A percentile compares a stretch with the other conserved stretches of the same genome.
Evolutionary conservation across 1,140 invertebrate species (phyloP).

Genomic region (Hycleus phaleratus): DNA sequence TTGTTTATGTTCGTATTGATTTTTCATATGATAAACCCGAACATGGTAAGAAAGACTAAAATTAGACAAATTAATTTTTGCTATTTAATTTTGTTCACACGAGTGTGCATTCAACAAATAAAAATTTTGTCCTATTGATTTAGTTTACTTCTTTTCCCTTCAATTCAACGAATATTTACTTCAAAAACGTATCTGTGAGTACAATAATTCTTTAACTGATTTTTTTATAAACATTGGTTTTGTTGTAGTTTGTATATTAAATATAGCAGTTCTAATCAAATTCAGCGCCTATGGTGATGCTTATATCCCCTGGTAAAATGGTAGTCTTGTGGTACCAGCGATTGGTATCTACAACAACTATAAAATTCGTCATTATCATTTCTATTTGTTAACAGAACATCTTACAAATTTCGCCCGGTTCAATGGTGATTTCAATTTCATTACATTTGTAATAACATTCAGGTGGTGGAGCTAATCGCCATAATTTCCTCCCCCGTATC

Average conservation of each 20-base stretch:
- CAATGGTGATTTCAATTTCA: conserved; percentile 60
- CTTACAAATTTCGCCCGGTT: conserved; percentile 83
- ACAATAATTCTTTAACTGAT: too few relatives aligned
- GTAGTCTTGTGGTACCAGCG: conserved; percentile 90
- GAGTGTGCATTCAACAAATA: too few relatives aligned
- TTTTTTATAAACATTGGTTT: too few relatives aligned
- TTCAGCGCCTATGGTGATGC: conserved; percentile 92
- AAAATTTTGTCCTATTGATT: too few relatives aligned
- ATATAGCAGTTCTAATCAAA: conserved; percentile 59
- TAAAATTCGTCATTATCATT: conserved; percentile 32
- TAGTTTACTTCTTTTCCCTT: too few relatives aligned
- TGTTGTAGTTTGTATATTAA: neutral
- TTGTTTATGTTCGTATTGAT: conserved; percentile 91
- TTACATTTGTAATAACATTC: conserved; percentile 77
- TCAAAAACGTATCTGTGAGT: too few relatives aligned
- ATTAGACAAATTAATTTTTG: too few relatives aligned
- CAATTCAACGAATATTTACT: too few relatives aligned
- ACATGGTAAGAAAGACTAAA: conserved; percentile 32
- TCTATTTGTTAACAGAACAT: conserved; percentile 37
- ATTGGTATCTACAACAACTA: conserved; percentile 88
- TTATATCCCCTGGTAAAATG: conserved; percentile 78
- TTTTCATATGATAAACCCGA: conserved; percentile 69
- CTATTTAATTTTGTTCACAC: too few relatives aligned
- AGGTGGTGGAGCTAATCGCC: conserved; percentile 78
- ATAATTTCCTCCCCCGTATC: conserved; percentile 74